phyloP scores from a whole-genome alignment of 2,797 vertebrate genomes.

The Schizothorax lantsangensis region DNA sequence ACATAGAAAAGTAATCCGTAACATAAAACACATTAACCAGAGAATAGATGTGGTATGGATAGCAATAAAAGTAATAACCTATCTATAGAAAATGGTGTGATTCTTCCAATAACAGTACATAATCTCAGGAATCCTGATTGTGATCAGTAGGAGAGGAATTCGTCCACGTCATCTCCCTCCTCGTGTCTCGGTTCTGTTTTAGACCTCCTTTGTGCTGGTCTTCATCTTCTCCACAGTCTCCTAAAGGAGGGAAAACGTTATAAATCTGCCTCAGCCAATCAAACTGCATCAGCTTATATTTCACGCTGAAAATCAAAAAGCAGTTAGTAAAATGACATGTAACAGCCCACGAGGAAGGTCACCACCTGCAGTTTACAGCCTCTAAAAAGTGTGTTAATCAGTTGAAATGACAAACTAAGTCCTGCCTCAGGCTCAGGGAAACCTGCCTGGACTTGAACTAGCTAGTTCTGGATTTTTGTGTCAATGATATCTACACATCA shows the following conservation, averaged over 20 bases:
- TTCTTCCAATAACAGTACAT: constrained; percentile 70
- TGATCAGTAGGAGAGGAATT: constrained; percentile 49
- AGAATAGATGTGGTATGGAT: constrained; percentile 50
- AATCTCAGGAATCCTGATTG: constrained; percentile 65
- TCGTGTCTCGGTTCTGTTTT: constrained; percentile 65
- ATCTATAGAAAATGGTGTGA: constrained; percentile 69
- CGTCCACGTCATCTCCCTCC: constrained; percentile 59
- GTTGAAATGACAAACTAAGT: constrained; percentile 16
- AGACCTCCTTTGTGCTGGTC: constrained; percentile 90
- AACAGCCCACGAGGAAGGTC: not conserved
- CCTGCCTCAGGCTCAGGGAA: not conserved
- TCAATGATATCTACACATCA: not conserved
- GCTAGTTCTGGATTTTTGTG: not conserved
- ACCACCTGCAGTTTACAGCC: constrained; percentile 20
- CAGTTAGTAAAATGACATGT: not conserved
- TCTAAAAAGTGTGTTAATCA: constrained; percentile 5
- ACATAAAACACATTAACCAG: constrained; percentile 63
- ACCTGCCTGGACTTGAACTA: constrained; percentile 30
- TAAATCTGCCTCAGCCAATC: not conserved
- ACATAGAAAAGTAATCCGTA: constrained; percentile 29
- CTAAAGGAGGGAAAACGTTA: constrained; percentile 68
- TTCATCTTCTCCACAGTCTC: constrained; percentile 94
- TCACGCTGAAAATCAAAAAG: not conserved
- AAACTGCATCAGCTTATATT: not conserved
- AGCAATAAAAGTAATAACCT: constrained; percentile 66